phyloP scores from a whole-genome alignment of 2,888 invertebrate genomes.

The Athripsodes cinereus region DNA sequence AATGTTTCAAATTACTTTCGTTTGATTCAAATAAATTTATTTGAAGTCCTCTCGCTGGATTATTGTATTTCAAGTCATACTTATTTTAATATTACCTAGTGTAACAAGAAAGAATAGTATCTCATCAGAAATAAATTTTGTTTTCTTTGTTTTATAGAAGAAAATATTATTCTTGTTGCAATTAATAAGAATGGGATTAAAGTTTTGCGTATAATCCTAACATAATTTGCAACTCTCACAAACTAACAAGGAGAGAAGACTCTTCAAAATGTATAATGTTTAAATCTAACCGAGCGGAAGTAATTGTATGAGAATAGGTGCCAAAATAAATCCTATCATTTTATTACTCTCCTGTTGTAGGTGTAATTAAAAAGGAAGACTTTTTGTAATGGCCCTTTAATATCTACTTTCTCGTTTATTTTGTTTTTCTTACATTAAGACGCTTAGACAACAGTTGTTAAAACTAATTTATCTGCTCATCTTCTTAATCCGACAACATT shows the following conservation, averaged over 20 bases:
- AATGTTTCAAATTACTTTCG: too few species aligned
- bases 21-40: too few species aligned
- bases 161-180: background rate
- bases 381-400: constrained; percentile 18
- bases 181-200: background rate
- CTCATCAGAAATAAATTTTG: too few species aligned
- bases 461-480: constrained; percentile 22
- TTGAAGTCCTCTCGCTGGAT: too few species aligned
- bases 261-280: background rate
- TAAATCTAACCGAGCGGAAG: background rate
- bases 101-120: too few species aligned
- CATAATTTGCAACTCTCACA: background rate
- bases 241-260: background rate
- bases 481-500: constrained; percentile 6
- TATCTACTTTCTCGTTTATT: constrained; percentile 11
- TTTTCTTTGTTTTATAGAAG: too few species aligned
- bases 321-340: constrained; percentile 19
- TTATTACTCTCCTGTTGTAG: constrained; percentile 22
- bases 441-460: constrained; percentile 21
- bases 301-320: constrained; percentile 8
- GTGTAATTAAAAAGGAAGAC: constrained; percentile 22
- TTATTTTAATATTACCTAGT: too few species aligned
- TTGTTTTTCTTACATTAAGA: constrained; percentile 15
- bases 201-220: background rate
- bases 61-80: too few species aligned